These are phyloP conservation scores for Mus caroli DNA, from an alignment of 2,797 vertebrate species.

Conservation along the genomic window DNA sequence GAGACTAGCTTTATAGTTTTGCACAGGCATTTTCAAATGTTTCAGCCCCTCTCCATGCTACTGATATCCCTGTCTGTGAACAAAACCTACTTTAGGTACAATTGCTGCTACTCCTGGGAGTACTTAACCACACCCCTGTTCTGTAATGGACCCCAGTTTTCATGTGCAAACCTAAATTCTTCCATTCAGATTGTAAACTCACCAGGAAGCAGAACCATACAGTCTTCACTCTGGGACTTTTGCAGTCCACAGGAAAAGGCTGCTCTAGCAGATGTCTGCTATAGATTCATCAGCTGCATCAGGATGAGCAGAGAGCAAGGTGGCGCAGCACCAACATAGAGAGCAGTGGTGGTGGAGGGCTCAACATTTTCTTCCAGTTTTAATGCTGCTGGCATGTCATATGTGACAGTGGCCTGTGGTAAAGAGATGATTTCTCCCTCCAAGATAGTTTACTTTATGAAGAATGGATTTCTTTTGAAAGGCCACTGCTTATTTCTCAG, in stretches of 20 bases:
- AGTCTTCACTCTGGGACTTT: not conserved
- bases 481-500: slow-evolving; percentile 10
- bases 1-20: not conserved
- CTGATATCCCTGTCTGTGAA: not conserved
- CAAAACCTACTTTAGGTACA: not conserved
- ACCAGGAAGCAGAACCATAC: not conserved
- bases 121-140: not conserved
- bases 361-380: not conserved
- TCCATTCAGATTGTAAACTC: not conserved
- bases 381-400: not conserved
- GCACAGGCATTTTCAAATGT: not conserved
- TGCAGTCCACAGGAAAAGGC: not conserved
- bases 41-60: not conserved
- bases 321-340: not conserved
- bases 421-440: slow-evolving; percentile 7
- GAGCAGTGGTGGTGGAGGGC: not conserved
- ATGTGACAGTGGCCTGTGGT: slow-evolving; percentile 51
- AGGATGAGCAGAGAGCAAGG: not conserved
- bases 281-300: not conserved
- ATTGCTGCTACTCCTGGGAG: not conserved
- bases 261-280: not conserved
- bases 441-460: slow-evolving; percentile 39
- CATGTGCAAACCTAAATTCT: slow-evolving; percentile 3
- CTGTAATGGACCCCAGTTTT: not conserved
- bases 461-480: slow-evolving; percentile 19